Conservation (phyloP, 2,797 vertebrate genomes). For the Centroberyx gerrardi region DNA sequence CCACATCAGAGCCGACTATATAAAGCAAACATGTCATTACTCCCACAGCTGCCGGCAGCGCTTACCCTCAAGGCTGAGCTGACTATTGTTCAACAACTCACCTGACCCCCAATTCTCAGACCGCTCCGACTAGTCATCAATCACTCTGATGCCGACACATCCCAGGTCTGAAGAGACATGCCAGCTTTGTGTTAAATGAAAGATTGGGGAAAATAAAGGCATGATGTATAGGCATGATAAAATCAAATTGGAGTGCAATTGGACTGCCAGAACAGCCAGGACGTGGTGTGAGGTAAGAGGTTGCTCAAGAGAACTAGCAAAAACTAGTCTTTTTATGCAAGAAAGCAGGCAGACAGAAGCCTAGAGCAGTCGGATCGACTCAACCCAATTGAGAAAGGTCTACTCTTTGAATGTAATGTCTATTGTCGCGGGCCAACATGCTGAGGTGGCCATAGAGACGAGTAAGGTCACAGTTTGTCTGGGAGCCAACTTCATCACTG, state of each 20-base stretch:
- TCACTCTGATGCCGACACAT: constrained; percentile 43
- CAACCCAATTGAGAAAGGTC: neutral
- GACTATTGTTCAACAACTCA: constrained; percentile 73
- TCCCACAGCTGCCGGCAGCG: constrained; percentile 75
- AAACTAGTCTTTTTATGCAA: neutral
- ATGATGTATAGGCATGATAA: constrained; percentile 23
- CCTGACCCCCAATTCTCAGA: constrained; percentile 70
- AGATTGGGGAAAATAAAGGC: constrained; percentile 35
- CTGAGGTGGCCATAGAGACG: constrained; percentile 88
- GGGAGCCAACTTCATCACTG: constrained; percentile 88
- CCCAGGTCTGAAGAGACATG: constrained; percentile 15
- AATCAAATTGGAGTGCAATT: constrained; percentile 4
- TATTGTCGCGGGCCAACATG: constrained; percentile 71
- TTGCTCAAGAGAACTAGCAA: neutral
- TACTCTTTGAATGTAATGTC: neutral
- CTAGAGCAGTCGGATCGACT: neutral
- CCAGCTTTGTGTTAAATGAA: neutral
- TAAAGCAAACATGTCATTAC: constrained; percentile 84
- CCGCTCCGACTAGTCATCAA: constrained; percentile 63
- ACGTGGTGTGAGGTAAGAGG: neutral
- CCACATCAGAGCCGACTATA: constrained; percentile 82
- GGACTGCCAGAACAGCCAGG: neutral
- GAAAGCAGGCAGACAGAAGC: neutral
- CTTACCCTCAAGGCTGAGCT: constrained; percentile 72
- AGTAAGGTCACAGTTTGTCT: constrained; percentile 86